phyloP scores from a whole-genome alignment of 2,113 vertebrate species.

The Camarhynchus parvulus region DNA sequence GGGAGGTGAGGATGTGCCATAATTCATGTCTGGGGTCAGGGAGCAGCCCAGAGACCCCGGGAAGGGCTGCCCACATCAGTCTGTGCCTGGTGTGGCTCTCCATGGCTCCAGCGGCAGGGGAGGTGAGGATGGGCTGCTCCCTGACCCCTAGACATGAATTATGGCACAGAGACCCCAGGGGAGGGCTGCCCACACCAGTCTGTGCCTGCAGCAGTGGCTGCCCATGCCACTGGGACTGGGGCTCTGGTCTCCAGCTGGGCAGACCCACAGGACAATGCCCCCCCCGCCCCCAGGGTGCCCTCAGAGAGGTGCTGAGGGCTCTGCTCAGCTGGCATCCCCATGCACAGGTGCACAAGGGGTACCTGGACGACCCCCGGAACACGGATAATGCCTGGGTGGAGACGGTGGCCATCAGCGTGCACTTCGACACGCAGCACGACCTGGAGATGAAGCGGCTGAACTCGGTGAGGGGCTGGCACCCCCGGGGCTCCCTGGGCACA shows the following conservation, averaged over 20 bases:
- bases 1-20: neutral
- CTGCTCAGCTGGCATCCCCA: neutral
- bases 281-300: neutral
- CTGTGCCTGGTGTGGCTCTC: rapidly evolving
- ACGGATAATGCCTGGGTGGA: conserved; percentile 95
- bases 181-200: too few species aligned
- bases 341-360: conserved; percentile 85
- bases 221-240: neutral
- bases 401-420: conserved; percentile 82
- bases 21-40: too few species aligned
- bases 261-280: rapidly evolving
- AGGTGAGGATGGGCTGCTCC: too few species aligned
- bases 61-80: too few species aligned
- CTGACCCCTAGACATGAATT: too few species aligned
- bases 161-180: rapidly evolving
- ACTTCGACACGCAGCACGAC: conserved; percentile 75
- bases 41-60: rapidly evolving
- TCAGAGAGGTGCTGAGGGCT: neutral
- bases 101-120: neutral
- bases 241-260: rapidly evolving
- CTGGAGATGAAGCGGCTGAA: conserved; percentile 75
- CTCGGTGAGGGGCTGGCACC: conserved; percentile 30
- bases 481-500: neutral
- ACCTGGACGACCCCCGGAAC: conserved; percentile 90
- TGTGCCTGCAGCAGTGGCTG: rapidly evolving